Percentiles rank a stretch among this genome's conserved stretches.
These are phyloP conservation scores for Corticium candelabrum DNA, from an alignment of 37 sponge, comb jelly and placozoan species.

Conservation along the genomic window DNA sequence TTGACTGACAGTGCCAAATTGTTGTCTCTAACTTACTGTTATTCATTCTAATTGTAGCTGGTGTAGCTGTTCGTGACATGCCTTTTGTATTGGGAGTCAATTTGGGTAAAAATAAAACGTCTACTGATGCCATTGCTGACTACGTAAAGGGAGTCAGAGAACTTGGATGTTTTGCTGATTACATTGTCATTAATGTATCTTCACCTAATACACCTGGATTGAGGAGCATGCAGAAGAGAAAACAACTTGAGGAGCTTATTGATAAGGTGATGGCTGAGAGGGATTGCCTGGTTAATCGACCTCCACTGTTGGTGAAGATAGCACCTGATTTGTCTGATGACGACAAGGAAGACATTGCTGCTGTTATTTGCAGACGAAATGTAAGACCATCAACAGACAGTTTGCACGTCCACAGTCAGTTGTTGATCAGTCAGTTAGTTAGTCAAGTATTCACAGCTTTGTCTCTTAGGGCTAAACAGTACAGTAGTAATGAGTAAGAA, in stretches of 20 bases:
- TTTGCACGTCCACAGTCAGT: not conserved
- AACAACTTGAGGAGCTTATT: slow-evolving; percentile 46
- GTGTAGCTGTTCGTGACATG: too few species aligned
- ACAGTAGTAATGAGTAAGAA: not conserved
- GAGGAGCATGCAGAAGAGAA: slow-evolving; percentile 66
- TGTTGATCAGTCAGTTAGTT: too few species aligned
- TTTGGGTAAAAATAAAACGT: slow-evolving; percentile 90
- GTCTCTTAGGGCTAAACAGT: not conserved
- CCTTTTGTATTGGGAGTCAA: too few species aligned
- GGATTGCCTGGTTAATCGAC: slow-evolving; percentile 23
- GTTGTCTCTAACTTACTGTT: too few species aligned
- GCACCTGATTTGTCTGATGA: slow-evolving; percentile 68
- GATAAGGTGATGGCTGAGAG: slow-evolving; percentile 25
- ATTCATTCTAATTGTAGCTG: too few species aligned
- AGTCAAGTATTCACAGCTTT: too few species aligned
- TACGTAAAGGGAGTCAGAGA: slow-evolving; percentile 55
- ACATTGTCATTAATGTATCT: slow-evolving; percentile 92
- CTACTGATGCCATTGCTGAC: slow-evolving; percentile 46
- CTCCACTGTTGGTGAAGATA: slow-evolving; percentile 78
- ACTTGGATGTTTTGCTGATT: slow-evolving; percentile 73
- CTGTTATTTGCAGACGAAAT: slow-evolving; percentile 34
- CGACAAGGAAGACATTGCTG: slow-evolving; percentile 75
- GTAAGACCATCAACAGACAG: slow-evolving; percentile 3
- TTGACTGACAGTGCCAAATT: too few species aligned
- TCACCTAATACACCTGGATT: slow-evolving; percentile 97